These are phyloP conservation scores for Falcaria lacertinaria DNA, from an alignment of 2,888 invertebrate species.

Conservation along the genomic window DNA sequence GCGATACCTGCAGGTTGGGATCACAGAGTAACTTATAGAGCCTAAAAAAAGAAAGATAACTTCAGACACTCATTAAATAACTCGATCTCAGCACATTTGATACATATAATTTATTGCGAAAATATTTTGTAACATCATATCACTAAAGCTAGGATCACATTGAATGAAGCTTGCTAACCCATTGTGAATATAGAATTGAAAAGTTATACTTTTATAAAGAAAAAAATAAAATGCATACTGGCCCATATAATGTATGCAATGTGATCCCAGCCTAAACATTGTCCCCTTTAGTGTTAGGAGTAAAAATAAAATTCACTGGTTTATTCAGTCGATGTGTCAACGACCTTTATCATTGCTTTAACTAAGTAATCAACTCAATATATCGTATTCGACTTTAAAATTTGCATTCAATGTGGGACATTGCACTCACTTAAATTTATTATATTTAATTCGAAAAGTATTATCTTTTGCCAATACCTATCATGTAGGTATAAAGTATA, in stretches of 20 bases:
- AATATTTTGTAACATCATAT: conserved; percentile 1
- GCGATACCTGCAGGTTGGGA: background rate
- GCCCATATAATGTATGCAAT: background rate
- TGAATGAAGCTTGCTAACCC: background rate
- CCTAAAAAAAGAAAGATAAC: conserved; percentile 8
- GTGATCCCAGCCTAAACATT: conserved; percentile 1
- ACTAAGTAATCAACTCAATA: too few species aligned
- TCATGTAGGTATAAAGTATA: too few species aligned
- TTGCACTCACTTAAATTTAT: too few species aligned
- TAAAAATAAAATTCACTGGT: background rate
- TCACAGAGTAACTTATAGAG: background rate
- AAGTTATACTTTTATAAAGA: background rate
- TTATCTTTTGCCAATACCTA: too few species aligned
- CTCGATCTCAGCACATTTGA: conserved; percentile 31
- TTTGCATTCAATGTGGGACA: too few species aligned
- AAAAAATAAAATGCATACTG: background rate
- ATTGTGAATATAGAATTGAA: background rate
- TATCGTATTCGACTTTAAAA: too few species aligned
- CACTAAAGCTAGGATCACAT: conserved; percentile 1
- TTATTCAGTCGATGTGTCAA: background rate
- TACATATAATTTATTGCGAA: conserved; percentile 10
- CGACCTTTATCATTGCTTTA: too few species aligned
- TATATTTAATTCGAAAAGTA: too few species aligned
- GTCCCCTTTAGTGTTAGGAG: background rate
- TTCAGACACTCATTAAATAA: conserved; percentile 30